Evolutionary conservation across 2,113 vertebrate species (phyloP).

Genomic region (Danio rerio): GRCz12tu NC_133185.1:12420501-12421000

Average conservation of each 20-base stretch:
- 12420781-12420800: conserved; percentile 76
- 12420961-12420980: background rate
- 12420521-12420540: conserved; percentile 78
- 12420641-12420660: conserved; percentile 63
- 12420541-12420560: conserved; percentile 81
- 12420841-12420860: conserved; percentile 17
- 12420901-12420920: background rate
- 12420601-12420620: conserved; percentile 79
- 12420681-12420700: conserved; percentile 74
- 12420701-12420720: conserved; percentile 85
- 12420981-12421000: conserved; percentile 42
- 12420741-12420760: conserved; percentile 77
- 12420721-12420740: conserved; percentile 73
- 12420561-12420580: conserved; percentile 80
- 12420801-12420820: conserved; percentile 86
- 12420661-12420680: conserved; percentile 74
- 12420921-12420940: background rate
- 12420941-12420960: conserved; percentile 8
- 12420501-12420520: conserved; percentile 99
- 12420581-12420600: conserved; percentile 86
- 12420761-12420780: conserved; percentile 78
- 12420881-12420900: background rate
- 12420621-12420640: conserved; percentile 47
- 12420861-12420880: background rate
- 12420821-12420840: conserved; percentile 54